Conservation (phyloP, 2,797 vertebrate genomes). For the Streptopelia turtur region DNA sequence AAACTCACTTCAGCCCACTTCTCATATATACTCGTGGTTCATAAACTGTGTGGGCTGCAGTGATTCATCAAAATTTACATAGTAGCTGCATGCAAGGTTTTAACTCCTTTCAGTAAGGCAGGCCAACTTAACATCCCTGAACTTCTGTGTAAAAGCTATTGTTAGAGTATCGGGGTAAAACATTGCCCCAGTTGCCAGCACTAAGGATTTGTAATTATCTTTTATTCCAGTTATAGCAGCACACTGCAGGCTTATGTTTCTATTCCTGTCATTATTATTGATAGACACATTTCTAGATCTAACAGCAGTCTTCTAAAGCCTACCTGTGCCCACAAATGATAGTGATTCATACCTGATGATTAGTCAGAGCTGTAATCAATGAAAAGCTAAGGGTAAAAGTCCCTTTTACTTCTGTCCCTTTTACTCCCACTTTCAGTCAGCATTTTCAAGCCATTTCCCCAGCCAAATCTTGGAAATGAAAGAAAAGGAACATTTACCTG, state of each 20-base stretch:
- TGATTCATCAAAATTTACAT: conserved; percentile 35
- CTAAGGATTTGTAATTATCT: neutral
- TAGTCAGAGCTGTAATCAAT: neutral
- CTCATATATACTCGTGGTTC: neutral
- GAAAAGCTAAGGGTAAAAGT: neutral
- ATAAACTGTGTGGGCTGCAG: neutral
- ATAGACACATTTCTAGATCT: neutral
- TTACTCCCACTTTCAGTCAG: neutral
- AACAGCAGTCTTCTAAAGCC: neutral
- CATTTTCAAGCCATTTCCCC: neutral
- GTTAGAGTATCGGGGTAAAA: neutral
- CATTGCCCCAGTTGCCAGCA: neutral
- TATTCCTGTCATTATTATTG: neutral
- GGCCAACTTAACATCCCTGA: neutral
- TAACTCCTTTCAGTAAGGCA: neutral
- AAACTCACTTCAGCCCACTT: neutral
- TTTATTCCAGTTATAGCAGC: neutral
- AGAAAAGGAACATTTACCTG: neutral
- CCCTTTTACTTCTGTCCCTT: neutral
- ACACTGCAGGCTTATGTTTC: neutral
- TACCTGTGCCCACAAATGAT: neutral
- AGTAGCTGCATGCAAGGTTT: neutral
- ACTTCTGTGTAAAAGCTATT: neutral
- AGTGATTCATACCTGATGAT: neutral
- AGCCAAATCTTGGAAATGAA: neutral